Base-by-base conservation (phyloP, 1,140 invertebrate species). In the Cotesia vestalis region DNA sequence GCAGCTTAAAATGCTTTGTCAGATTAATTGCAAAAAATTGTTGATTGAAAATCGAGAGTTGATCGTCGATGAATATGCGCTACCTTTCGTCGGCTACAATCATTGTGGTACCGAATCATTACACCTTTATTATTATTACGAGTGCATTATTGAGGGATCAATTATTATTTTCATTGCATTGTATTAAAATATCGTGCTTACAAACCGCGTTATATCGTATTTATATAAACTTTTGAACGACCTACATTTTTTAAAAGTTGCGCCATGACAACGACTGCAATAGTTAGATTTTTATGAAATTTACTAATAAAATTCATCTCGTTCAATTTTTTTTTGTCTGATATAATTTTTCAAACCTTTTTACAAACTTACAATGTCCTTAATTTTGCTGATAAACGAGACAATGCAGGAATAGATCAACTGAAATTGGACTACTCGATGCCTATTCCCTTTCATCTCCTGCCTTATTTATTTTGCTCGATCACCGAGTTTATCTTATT, bases 401-500 rank as follows among this genome's bases (percentile, higher is more conserved):
- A 17, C 8, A 14, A 35, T 53, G 14, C 57, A 66, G 9, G 14
- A 64, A 12, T 14, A 5, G 52, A 4, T 62, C 3, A 69, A 11
- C 12, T 12, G 52, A 27, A 35, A 71, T 55, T 71, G 68, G 40
- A 70, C n/a, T 27, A 36, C 55, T 63, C 8, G 40, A 46, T 46
- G 40, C 11, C 40, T 46, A 11, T 11, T 46, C 40, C 11, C 5
- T 46, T 46, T 46, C 11, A 46, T 46, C 40, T 46, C 40, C 11
- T 6, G 6, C 11, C 11, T 46, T 46, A 46, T 46, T 46, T 46
- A 46, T 46, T 46, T 46, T 46, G 40, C 11, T 6, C 40, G 40
- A 11, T 40, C 53, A 61, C 17, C 4, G 71, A 61, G 59, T 73
- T 75, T 75, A 75, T 73, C 68, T 68, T 71, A 73, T 75, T 71